Conservation (phyloP, 1,140 invertebrate genomes). For the Zophobas atratus region DNA sequence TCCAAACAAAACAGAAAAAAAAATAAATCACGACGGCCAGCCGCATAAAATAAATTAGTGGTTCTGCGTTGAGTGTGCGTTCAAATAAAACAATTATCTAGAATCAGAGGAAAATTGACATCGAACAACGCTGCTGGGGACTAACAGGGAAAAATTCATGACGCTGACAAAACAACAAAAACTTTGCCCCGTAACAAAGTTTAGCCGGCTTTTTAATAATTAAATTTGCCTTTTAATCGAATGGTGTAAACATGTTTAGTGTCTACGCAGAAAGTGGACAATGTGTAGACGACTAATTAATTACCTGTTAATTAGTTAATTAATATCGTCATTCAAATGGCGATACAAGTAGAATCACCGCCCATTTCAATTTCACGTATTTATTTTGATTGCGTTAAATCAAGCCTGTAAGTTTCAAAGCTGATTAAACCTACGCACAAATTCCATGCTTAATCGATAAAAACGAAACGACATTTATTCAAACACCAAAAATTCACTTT, state of each 20-base stretch:
- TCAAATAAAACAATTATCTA: slow-evolving; percentile 38
- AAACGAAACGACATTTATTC: background rate
- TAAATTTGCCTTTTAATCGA: slow-evolving; percentile 19
- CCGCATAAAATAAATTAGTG: slow-evolving; percentile 37
- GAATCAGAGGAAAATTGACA: slow-evolving; percentile 11
- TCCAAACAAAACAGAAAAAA: background rate
- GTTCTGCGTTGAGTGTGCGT: slow-evolving; percentile 10
- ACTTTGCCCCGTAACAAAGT: background rate
- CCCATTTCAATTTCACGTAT: slow-evolving; percentile 9
- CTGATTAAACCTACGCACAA: background rate
- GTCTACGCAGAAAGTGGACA: background rate
- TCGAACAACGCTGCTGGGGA: background rate
- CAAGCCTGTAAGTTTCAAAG: background rate
- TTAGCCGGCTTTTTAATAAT: slow-evolving; percentile 17
- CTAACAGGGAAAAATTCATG: slow-evolving; percentile 8
- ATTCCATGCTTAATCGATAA: background rate
- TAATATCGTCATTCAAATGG: slow-evolving; percentile 7
- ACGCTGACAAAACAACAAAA: slow-evolving; percentile 2
- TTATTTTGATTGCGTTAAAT: slow-evolving; percentile 15
- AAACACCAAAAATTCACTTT: background rate
- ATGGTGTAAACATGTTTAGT: background rate
- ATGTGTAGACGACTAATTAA: slow-evolving; percentile 3
- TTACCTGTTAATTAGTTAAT: slow-evolving; percentile 25
- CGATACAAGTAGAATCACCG: background rate
- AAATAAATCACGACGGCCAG: background rate